phyloP scores from a whole-genome alignment of 2,113 vertebrate species.

The Paralichthys olivaceus region DNA sequence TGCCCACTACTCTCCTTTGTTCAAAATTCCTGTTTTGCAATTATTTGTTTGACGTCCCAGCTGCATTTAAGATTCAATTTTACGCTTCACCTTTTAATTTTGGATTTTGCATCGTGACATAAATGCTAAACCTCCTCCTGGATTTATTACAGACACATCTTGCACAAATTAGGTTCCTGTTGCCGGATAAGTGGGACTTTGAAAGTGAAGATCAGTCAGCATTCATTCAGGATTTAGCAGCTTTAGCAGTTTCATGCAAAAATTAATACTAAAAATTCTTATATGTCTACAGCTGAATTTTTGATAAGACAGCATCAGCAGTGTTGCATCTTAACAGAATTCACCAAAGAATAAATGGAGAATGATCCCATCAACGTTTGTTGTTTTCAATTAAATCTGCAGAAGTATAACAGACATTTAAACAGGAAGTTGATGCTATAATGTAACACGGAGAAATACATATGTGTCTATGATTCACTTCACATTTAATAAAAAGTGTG shows the following conservation, averaged over 20 bases:
- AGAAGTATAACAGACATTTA: too few relatives aligned
- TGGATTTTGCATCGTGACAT: neutral
- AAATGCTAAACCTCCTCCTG: neutral
- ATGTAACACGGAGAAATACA: neutral
- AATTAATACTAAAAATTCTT: neutral
- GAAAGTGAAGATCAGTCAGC: slow-evolving; percentile 14
- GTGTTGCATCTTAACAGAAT: too few relatives aligned
- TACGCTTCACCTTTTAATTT: neutral
- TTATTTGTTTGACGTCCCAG: neutral
- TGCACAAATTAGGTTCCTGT: neutral
- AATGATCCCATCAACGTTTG: neutral
- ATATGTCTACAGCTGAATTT: slow-evolving; percentile 16
- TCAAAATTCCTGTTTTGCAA: too few relatives aligned
- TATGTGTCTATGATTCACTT: neutral
- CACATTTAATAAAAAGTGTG: neutral
- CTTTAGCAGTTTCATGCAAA: slow-evolving; percentile 15
- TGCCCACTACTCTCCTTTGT: too few relatives aligned
- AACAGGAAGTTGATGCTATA: neutral
- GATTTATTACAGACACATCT: neutral
- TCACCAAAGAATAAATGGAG: neutral
- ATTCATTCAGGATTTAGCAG: slow-evolving; percentile 4
- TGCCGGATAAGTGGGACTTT: neutral
- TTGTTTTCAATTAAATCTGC: neutral
- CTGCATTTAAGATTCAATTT: neutral
- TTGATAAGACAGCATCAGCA: neutral